Conservation (phyloP, 2,797 vertebrate species). For the Amazonetta brasiliensis region DNA sequence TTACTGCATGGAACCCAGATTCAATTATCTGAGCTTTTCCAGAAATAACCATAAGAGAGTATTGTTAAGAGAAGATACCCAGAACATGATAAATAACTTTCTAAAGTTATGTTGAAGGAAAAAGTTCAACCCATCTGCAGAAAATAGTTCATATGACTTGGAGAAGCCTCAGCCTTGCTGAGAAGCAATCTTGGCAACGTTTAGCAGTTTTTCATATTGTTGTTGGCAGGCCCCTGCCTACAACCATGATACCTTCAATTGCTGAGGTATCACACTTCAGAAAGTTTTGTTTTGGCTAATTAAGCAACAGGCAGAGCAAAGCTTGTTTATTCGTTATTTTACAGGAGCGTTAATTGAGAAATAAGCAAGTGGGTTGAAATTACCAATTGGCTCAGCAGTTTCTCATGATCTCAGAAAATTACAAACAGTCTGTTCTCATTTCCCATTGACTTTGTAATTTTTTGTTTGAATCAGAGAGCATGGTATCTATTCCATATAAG, state of each 20-base stretch:
- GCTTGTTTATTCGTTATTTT: slow-evolving; percentile 62
- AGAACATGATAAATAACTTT: slow-evolving; percentile 21
- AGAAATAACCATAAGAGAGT: neutral
- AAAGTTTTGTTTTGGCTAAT: slow-evolving; percentile 66
- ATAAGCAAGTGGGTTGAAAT: slow-evolving; percentile 65
- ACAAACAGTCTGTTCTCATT: slow-evolving; percentile 36
- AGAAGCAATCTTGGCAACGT: slow-evolving; percentile 47
- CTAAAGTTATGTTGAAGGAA: neutral
- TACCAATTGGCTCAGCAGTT: slow-evolving; percentile 53
- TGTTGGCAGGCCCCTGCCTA: slow-evolving; percentile 26
- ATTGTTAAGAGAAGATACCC: neutral
- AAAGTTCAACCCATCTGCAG: neutral
- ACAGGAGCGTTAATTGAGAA: slow-evolving; percentile 60
- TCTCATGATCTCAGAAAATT: slow-evolving; percentile 58
- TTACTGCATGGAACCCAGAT: neutral
- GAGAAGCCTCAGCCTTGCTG: slow-evolving; percentile 52
- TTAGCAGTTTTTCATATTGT: slow-evolving; percentile 40
- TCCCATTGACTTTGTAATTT: slow-evolving; percentile 31
- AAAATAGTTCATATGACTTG: slow-evolving; percentile 53
- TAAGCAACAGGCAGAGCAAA: slow-evolving; percentile 52
- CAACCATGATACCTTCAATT: slow-evolving; percentile 18
- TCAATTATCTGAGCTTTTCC: neutral
- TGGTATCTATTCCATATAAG: slow-evolving; percentile 37
- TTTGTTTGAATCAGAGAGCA: slow-evolving; percentile 23
- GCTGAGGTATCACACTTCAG: slow-evolving; percentile 37